Percentiles rank a stretch among this genome's conserved stretches.
Conservation (phyloP, 2,888 invertebrate species). For the Allygus modestus region DNA sequence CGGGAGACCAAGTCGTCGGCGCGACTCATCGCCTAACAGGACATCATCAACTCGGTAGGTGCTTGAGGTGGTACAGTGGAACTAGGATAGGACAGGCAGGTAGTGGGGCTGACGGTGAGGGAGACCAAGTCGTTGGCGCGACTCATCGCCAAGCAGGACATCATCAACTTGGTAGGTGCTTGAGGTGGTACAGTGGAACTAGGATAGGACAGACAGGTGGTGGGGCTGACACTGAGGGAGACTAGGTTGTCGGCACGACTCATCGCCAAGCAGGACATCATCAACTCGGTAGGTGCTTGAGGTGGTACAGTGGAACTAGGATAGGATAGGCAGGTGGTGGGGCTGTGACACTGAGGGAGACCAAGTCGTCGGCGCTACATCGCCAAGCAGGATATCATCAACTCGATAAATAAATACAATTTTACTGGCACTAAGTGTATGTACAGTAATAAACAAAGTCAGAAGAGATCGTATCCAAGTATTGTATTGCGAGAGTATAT, state of each 20-base stretch:
- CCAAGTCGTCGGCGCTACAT: slow-evolving; percentile 77
- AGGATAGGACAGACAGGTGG: slow-evolving; percentile 89
- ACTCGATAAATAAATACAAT: too few species aligned
- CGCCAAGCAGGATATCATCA: slow-evolving; percentile 73
- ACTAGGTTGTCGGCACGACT: slow-evolving; percentile 78
- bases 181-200: neutral
- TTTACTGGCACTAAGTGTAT: too few species aligned
- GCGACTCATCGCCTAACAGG: slow-evolving; percentile 77
- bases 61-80: neutral
- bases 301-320: too few species aligned
- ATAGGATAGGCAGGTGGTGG: slow-evolving; percentile 91
- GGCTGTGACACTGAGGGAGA: slow-evolving; percentile 90
- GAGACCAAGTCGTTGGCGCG: slow-evolving; percentile 78
- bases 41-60: slow-evolving; percentile 64
- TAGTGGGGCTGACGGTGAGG: slow-evolving; percentile 76
- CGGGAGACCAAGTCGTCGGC: slow-evolving; percentile 82
- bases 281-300: slow-evolving; percentile 65
- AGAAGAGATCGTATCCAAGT: too few species aligned
- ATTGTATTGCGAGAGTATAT: too few species aligned
- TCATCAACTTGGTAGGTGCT: slow-evolving; percentile 64
- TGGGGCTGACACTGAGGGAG: slow-evolving; percentile 90
- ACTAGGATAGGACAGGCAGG: slow-evolving; percentile 69
- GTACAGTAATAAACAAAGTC: too few species aligned
- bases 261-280: slow-evolving; percentile 74
- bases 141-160: slow-evolving; percentile 76